Base-by-base conservation (phyloP, 2,113 vertebrate genomes). In the Podarcis muralis region DNA sequence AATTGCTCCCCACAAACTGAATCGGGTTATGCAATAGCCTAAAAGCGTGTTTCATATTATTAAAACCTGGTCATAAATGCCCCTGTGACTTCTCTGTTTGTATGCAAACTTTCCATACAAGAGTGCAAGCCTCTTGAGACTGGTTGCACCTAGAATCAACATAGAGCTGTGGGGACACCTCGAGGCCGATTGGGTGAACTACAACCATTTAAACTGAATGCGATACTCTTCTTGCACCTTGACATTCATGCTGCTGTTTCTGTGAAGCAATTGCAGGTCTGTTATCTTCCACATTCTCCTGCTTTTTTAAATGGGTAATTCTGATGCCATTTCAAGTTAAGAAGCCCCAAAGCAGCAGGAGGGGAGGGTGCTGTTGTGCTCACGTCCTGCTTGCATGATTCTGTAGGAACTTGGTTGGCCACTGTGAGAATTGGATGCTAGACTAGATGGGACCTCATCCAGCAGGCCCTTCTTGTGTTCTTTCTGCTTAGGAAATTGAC, bases 81-180 rank as follows among this genome's bases (percentile, higher is more conserved):
- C 74, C 74, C 68, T 22, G 7, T 23, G 35, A 37, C 35, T 23
- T 37, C 74, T 57, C 23, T 78, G 27, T n/a, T 23, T 48, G 4
- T 43, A 4, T 3, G 76, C 23, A 30, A 43, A 27, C 3, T 48
- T 75, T 53, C 25, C 6, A 57, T 35, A 27, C 4, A 68, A 23
- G 35, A 76, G 76, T 48, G 43, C 32, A 53, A 62, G 27, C 22
- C 20, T 87, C 66, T 53, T 30, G 48, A 65, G 9, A 59, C 16
- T 2, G 12, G 1, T 23, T 32, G 30, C 8, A 25, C 40, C 27
- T 32, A 13, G 18, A 66, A 12, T 87, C 78, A 72, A 22, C 69
- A 59, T 62, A 83, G 95, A 89, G 89, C 84, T 87, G 87, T 0
- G 91, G 91, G 93, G 95, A 93, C 95, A 92, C 90, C 94, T 74